These are phyloP conservation scores for Drosophila quadrilineata DNA, from an alignment of 1,140 invertebrate genomes.

Conservation along the genomic window DNA sequence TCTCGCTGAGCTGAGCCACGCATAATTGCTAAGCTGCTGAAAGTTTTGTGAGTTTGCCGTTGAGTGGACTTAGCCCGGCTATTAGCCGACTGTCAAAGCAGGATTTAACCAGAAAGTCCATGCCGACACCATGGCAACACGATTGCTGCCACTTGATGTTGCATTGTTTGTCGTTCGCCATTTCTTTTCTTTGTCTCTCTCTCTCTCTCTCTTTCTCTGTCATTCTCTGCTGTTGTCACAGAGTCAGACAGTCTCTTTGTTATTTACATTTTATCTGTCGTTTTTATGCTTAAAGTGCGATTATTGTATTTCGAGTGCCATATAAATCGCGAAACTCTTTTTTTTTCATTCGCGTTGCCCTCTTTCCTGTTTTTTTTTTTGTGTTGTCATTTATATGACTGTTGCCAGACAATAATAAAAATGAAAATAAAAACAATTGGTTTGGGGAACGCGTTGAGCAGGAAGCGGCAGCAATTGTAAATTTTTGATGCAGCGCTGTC, in stretches of 20 bases:
- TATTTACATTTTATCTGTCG: slow-evolving; percentile 17
- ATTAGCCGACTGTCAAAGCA: slow-evolving; percentile 34
- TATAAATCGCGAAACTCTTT: slow-evolving; percentile 52
- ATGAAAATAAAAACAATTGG: slow-evolving; percentile 38
- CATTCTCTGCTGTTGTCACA: background rate
- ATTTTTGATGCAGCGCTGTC: slow-evolving; percentile 45
- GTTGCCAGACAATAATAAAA: slow-evolving; percentile 24
- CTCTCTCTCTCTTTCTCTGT: background rate
- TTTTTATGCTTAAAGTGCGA: slow-evolving; percentile 40
- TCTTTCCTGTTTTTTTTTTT: slow-evolving; percentile 14
- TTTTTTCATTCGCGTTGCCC: slow-evolving; percentile 48
- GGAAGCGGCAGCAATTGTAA: slow-evolving; percentile 30
- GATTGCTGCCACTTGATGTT: background rate
- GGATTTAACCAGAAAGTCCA: slow-evolving; percentile 1
- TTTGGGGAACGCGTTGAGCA: background rate
- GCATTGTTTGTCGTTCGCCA: no score
- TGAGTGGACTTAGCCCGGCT: slow-evolving; percentile 33
- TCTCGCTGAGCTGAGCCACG: background rate
- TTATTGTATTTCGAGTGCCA: slow-evolving; percentile 50
- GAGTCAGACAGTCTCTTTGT: slow-evolving; percentile 29
- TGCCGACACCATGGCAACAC: background rate
- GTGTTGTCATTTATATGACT: background rate
- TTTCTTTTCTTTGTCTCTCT: background rate
- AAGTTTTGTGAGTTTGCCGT: slow-evolving; percentile 13
- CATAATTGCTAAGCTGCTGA: slow-evolving; percentile 7